These are phyloP conservation scores for Cynodonichthys magdalenae DNA, from an alignment of 2,797 vertebrate species.

Conservation along the genomic window DNA sequence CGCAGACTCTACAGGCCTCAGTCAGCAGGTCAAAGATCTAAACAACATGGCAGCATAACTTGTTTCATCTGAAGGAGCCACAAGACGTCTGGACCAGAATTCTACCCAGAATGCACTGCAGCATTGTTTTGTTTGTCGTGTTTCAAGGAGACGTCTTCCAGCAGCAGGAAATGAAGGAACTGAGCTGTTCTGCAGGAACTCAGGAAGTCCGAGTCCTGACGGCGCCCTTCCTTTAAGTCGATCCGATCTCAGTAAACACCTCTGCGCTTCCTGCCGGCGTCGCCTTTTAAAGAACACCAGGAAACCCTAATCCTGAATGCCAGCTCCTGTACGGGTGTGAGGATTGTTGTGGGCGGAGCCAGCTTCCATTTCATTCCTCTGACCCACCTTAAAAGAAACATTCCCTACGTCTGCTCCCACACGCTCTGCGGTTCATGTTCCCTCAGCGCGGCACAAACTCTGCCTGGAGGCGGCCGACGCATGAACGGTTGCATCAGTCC, in stretches of 20 bases:
- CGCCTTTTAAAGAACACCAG: conserved; percentile 7
- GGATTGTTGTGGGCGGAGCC: background rate
- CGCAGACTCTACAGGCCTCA: no score
- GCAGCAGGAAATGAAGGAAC: conserved; percentile 35
- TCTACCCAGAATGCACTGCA: no score
- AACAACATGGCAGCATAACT: no score
- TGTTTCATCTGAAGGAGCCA: no score
- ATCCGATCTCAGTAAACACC: conserved; percentile 5
- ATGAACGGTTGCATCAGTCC: conserved; percentile 29
- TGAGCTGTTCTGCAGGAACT: conserved; percentile 17
- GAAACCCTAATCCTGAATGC: conserved; percentile 5
- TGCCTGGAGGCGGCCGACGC: conserved; percentile 24
- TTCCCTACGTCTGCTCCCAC: background rate
- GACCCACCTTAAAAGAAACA: conserved; percentile 13
- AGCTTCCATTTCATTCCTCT: background rate
- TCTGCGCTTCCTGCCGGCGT: background rate
- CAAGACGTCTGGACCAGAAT: no score
- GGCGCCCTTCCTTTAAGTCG: background rate
- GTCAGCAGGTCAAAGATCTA: no score
- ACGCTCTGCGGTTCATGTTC: conserved; percentile 5
- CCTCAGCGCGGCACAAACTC: conserved; percentile 13
- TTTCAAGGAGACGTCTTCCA: conserved; percentile 5
- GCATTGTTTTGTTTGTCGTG: no score
- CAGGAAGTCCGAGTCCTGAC: conserved; percentile 24
- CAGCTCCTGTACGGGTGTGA: background rate